phyloP scores from a whole-genome alignment of 1,140 invertebrate species.

The Elysia chlorotica region DNA sequence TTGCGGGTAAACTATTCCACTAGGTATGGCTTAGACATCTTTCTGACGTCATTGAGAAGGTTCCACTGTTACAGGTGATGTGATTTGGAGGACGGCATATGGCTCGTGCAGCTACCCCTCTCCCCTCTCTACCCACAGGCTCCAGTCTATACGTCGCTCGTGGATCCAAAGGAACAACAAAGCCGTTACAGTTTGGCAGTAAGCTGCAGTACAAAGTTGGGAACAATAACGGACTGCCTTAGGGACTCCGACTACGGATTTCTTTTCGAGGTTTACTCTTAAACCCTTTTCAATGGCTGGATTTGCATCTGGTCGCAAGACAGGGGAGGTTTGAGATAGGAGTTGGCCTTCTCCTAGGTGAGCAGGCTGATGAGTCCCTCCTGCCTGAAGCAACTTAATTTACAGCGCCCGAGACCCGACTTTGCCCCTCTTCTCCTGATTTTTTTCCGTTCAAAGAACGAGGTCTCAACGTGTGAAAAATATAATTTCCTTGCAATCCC shows the following conservation, averaged over 20 bases:
- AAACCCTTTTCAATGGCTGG: not conserved
- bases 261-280: not conserved
- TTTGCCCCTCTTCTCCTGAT: not conserved
- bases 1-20: too few relatives aligned
- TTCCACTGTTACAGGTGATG: too few relatives aligned
- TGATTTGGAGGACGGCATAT: too few relatives aligned
- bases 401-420: not conserved
- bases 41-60: too few relatives aligned
- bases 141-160: too few relatives aligned
- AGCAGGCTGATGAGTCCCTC: not conserved
- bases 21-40: too few relatives aligned
- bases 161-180: not conserved
- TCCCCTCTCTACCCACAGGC: too few relatives aligned
- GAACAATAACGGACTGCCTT: not conserved
- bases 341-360: not conserved
- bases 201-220: not conserved
- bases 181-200: too few relatives aligned
- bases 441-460: too few relatives aligned
- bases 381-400: not conserved
- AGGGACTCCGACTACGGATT: not conserved
- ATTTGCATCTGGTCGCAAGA: not conserved
- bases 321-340: not conserved
- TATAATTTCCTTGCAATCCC: too few relatives aligned
- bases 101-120: too few relatives aligned
- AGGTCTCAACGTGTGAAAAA: too few relatives aligned